Base-by-base conservation (phyloP, 2,888 invertebrate genomes). In the Calameuta pallipes region DNA sequence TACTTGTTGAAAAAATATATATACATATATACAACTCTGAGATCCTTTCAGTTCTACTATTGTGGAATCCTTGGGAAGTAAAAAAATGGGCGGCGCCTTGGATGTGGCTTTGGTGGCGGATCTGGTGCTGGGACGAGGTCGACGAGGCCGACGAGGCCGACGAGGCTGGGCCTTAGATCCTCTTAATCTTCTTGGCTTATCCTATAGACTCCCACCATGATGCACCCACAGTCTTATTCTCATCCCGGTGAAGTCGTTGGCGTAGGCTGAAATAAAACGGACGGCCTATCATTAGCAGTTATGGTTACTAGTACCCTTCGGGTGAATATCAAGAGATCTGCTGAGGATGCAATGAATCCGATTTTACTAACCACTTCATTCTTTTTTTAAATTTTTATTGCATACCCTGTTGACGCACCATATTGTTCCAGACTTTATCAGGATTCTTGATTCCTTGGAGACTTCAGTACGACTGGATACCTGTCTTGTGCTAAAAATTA, bases 71-170 rank as follows among this genome's bases (percentile, higher is more conserved):
- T 41, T 41, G 15, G 41, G 85, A 86, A 87, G 87, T 87, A 89
- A 91, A 91, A 90, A 91, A 90, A 91, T 91, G 91, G 91, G 91
- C 91, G 91, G 91, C 86, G 89, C 90, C 83, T 90, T 90, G 89
- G 87, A 90, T 86, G 86, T 88, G 70, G 83, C 84, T 41, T 41
- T 84, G 82, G 85, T 84, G 80, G 77, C 80, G 82, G 84, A 86
- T 87, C 85, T 85, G 86, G 84, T 82, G 82, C 82, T 81, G 75
- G 78, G 83, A 84, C 81, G 82, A 82, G 82, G 80, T 37, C 37
- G 37, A 37, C 37, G 82, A 82, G 82, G 80, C 80, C 78, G 85
- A 79, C 86, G 85, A 89, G 89, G 89, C 80, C 78, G 85, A 79
- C 87, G 85, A 89, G 89, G 89, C 82, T 85, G 89, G 87, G 87